Conservation (phyloP, 2,113 vertebrate genomes). For the Epinephelus lanceolatus region DNA sequence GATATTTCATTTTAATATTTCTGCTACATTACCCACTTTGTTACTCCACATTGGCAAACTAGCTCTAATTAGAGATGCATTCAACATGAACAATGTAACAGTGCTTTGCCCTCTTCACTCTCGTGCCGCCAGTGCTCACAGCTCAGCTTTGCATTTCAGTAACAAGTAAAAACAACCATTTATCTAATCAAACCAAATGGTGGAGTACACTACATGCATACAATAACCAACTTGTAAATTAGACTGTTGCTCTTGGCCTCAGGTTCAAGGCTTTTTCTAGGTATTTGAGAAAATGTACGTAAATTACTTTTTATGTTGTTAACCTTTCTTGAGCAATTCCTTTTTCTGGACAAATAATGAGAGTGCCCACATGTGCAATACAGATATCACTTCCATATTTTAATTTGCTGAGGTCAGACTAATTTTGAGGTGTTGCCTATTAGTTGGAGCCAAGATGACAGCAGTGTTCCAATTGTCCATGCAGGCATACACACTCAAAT, state of each 20-base stretch:
- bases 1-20: background rate
- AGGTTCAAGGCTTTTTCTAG: background rate
- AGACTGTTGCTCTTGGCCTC: background rate
- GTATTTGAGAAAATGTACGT: too few species aligned
- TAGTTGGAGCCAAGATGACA: constrained; percentile 14
- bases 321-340: background rate
- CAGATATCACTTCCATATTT: background rate
- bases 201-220: background rate
- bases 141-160: constrained; percentile 8
- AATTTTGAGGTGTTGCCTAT: background rate
- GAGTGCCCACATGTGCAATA: background rate
- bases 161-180: background rate
- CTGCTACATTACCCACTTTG: background rate
- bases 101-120: background rate
- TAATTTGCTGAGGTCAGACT: constrained; percentile 6
- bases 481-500: background rate
- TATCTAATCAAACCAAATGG: background rate
- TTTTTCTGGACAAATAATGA: background rate
- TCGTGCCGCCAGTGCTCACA: background rate
- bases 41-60: background rate
- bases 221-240: background rate
- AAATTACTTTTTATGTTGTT: background rate
- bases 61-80: constrained; percentile 25
- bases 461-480: background rate
- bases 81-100: constrained; percentile 10